Conservation (phyloP, 2,888 invertebrate species). For the Onchidella celtica region DNA sequence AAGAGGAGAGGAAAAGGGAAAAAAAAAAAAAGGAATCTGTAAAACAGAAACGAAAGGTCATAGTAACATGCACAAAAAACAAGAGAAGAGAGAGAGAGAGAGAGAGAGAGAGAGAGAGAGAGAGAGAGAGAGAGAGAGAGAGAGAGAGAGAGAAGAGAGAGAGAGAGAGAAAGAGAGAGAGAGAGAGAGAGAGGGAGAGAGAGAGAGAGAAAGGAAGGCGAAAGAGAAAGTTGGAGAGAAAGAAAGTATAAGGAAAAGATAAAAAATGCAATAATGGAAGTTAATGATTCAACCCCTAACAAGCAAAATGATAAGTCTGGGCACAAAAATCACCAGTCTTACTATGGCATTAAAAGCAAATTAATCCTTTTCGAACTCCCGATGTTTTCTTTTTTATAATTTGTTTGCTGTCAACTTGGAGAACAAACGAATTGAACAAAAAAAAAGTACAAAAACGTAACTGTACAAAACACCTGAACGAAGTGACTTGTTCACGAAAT, state of each 20-base stretch:
- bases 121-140: slow-evolving; percentile 39
- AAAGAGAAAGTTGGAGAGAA: background rate
- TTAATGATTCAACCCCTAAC: too few relatives aligned
- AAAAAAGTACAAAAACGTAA: too few relatives aligned
- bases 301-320: too few relatives aligned
- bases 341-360: too few relatives aligned
- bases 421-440: too few relatives aligned
- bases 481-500: too few relatives aligned
- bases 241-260: background rate
- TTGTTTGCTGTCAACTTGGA: too few relatives aligned
- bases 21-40: background rate
- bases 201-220: background rate
- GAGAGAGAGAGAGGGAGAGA: slow-evolving; percentile 34
- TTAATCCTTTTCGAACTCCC: background rate
- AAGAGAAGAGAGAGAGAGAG: slow-evolving; percentile 4
- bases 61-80: background rate
- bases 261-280: too few relatives aligned
- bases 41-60: background rate
- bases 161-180: slow-evolving; percentile 41
- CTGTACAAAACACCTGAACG: too few relatives aligned
- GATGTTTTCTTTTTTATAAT: background rate
- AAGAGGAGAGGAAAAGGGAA: background rate
- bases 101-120: background rate
- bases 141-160: slow-evolving; percentile 40
- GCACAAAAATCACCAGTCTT: too few relatives aligned